Evolutionary conservation across 2,888 invertebrate species (phyloP), one percentile per base, ranked within the genome.

Genomic region (Copidosoma aretas): DNA sequence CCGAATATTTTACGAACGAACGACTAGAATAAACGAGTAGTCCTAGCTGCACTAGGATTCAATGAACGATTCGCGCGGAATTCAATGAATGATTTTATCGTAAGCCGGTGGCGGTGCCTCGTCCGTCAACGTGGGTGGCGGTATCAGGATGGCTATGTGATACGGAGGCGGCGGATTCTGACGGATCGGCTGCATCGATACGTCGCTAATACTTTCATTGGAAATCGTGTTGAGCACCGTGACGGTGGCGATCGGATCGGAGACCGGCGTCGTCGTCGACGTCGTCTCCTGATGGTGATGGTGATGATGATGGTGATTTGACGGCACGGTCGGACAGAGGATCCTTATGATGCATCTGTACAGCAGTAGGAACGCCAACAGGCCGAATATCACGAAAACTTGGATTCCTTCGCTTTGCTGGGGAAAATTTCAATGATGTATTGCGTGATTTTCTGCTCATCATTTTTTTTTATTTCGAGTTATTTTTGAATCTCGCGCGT

Each of bases 71-170:
- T n/a, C n/a, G 32, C 32, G 8, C 32, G 32, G 41, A 43, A 54
- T 64, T 75, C 72, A 79, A 70, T 76, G 90, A 82, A 92, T 87
- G 77, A 91, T 90, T 80, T 91, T 91, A 76, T 90, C 90, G 82
- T 93, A 93, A 72, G 92, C 90, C 68, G 92, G 92, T 68, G 91
- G 92, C 72, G 90, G 89, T 60, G 88, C 88, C 82, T 88, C 89
- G 73, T 87, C 85, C 54, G 76, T 72, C 3, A 77, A 72, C 67
- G 77, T 79, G 72, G 76, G 75, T 61, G 88, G 88, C 65, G 92
- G 91, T 79, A 92, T 88, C 75, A 92, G 85, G 77, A 93, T 91
- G 52, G 93, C 93, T 85, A 93, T 91, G 85, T 93, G 92, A 86
- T 93, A 93, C 14, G 93, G 93, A n/a, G 93, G 93, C 22, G 93